phyloP scores from a whole-genome alignment of 1,140 invertebrate species.

The Nylanderia fulva region DNA sequence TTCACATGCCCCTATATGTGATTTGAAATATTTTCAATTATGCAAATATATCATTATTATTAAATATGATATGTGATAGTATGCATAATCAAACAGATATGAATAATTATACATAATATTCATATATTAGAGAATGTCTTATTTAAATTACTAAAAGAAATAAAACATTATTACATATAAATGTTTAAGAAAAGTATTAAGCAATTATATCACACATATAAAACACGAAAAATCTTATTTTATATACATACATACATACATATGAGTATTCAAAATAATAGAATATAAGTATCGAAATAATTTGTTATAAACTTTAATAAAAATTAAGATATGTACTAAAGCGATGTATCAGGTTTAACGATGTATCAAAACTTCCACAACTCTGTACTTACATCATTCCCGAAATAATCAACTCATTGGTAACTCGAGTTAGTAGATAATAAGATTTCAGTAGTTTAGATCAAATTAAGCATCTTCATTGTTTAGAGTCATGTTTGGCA shows the following conservation, averaged over 20 bases:
- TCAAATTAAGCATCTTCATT: conserved; percentile 36
- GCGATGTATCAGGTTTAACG: conserved; percentile 3
- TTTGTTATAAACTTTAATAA: neutral
- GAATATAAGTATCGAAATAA: neutral
- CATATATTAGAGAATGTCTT: neutral
- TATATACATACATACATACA: neutral
- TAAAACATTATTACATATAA: neutral
- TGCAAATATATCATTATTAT: neutral
- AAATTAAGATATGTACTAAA: neutral
- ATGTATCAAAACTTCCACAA: conserved; percentile 14
- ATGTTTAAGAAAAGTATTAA: neutral
- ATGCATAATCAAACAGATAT: neutral
- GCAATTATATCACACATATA: neutral
- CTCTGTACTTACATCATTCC: neutral
- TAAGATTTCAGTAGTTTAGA: conserved; percentile 42
- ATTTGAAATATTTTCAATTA: neutral
- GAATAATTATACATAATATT: neutral
- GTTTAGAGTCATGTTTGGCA: conserved; percentile 36
- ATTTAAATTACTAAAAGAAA: neutral
- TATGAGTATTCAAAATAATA: too few relatives aligned
- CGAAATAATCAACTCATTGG: conserved; percentile 34
- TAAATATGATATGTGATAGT: neutral
- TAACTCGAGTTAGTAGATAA: conserved; percentile 30
- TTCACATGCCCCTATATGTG: conserved; percentile 14
- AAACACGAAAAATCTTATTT: neutral